Evolutionary conservation across 1,140 invertebrate species (phyloP).

Genomic region (Lanistes nyassanus): DNA sequence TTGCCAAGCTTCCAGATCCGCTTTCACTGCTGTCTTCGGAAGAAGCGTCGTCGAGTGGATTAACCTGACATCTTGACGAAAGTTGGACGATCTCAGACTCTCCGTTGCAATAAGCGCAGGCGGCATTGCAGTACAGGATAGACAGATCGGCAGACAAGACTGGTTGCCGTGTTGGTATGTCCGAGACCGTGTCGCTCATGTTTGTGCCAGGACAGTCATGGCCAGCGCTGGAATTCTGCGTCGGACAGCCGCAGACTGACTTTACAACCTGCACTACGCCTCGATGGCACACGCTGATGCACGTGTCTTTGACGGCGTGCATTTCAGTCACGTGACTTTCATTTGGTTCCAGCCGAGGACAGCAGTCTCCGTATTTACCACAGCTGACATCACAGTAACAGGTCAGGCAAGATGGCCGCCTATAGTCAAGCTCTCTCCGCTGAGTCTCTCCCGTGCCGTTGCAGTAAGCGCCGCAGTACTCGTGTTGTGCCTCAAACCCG

Average conservation of each 20-base stretch:
- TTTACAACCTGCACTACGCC: not conserved
- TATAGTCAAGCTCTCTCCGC: no score
- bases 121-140: slow-evolving; percentile 2
- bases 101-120: slow-evolving; percentile 9
- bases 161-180: not conserved
- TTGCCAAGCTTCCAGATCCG: no score
- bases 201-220: not conserved
- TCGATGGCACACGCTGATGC: not conserved
- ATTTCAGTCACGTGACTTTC: not conserved
- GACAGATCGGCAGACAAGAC: not conserved
- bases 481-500: not conserved
- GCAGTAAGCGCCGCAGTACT: not conserved
- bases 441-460: not conserved
- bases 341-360: not conserved
- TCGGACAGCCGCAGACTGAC: not conserved
- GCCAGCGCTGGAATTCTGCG: not conserved
- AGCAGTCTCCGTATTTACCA: slow-evolving; percentile 11
- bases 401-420: not conserved
- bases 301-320: not conserved
- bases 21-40: no score
- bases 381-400: slow-evolving; percentile 16
- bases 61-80: no score
- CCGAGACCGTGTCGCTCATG: not conserved
- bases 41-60: no score
- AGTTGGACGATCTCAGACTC: not conserved